Evolutionary conservation across 1,140 invertebrate genomes (phyloP).

Genomic region (Conus betulinus): DNA sequence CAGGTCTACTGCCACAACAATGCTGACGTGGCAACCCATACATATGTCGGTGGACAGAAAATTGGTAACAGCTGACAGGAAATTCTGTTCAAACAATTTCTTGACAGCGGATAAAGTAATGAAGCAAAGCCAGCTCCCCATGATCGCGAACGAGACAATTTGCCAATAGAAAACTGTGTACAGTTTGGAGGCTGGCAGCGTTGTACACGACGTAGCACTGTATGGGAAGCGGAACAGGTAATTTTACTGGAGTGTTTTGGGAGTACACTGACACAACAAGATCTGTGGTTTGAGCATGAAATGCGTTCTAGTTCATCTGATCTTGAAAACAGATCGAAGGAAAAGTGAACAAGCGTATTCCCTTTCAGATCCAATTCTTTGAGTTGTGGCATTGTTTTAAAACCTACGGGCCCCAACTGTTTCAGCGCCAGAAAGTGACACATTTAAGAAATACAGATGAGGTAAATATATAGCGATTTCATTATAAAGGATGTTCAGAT

Average conservation of each 20-base stretch:
- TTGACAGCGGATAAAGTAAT: too few relatives aligned
- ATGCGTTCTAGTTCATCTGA: not conserved
- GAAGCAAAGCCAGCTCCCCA: not conserved
- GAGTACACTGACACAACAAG: not conserved
- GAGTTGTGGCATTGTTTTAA: not conserved
- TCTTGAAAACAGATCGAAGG: not conserved
- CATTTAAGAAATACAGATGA: not conserved
- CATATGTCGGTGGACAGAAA: not conserved
- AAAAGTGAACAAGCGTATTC: not conserved
- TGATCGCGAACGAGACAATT: not conserved
- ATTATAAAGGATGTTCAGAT: not conserved
- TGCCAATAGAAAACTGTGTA: not conserved
- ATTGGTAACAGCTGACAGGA: not conserved
- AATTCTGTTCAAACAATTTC: not conserved
- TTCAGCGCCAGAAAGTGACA: not conserved
- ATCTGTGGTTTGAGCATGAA: not conserved
- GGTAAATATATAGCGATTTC: constrained; percentile 18
- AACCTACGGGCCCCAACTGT: not conserved
- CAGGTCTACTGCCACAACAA: too few relatives aligned
- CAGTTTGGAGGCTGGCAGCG: not conserved
- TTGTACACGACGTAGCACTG: not conserved
- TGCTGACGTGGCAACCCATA: not conserved
- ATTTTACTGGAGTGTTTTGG: not conserved
- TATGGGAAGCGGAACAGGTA: not conserved
- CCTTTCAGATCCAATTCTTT: not conserved